These are phyloP conservation scores for Psophia crepitans DNA, from an alignment of 2,113 vertebrate genomes.

Conservation along the genomic window DNA sequence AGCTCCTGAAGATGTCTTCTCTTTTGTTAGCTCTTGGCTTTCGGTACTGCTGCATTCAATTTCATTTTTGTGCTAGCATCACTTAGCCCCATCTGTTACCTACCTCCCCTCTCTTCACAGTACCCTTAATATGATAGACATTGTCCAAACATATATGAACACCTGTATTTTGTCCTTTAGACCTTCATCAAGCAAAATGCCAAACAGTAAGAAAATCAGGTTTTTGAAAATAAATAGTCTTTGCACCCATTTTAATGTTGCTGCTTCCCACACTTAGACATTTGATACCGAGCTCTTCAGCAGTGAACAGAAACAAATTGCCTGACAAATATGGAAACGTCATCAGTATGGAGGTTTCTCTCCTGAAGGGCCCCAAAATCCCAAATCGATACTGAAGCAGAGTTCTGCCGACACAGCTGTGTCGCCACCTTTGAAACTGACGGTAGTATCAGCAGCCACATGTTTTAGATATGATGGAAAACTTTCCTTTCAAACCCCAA, in stretches of 20 bases:
- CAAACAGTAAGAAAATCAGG: background rate
- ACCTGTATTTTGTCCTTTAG: background rate
- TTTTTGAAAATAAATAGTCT: background rate
- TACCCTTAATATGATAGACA: background rate
- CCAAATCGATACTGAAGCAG: background rate
- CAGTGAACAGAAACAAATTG: background rate
- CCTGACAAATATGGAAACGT: background rate
- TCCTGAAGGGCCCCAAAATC: background rate
- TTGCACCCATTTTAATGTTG: background rate
- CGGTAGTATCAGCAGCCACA: background rate
- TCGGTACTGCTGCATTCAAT: background rate
- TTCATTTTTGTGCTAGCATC: background rate
- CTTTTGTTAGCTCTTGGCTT: background rate
- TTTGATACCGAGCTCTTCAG: background rate
- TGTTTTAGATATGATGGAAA: background rate
- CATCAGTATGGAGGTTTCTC: background rate
- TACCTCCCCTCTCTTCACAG: background rate
- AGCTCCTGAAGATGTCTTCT: background rate
- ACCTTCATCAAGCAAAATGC: background rate
- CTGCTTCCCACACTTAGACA: background rate
- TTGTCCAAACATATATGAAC: background rate
- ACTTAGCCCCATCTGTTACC: constrained; percentile 12
- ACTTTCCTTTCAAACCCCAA: background rate
- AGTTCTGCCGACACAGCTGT: background rate
- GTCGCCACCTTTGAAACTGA: background rate